A percentile compares a stretch with the other conserved stretches of the same genome.
Evolutionary conservation across 1,140 invertebrate species (phyloP).

Genomic region (Drosophila dunni): DNA sequence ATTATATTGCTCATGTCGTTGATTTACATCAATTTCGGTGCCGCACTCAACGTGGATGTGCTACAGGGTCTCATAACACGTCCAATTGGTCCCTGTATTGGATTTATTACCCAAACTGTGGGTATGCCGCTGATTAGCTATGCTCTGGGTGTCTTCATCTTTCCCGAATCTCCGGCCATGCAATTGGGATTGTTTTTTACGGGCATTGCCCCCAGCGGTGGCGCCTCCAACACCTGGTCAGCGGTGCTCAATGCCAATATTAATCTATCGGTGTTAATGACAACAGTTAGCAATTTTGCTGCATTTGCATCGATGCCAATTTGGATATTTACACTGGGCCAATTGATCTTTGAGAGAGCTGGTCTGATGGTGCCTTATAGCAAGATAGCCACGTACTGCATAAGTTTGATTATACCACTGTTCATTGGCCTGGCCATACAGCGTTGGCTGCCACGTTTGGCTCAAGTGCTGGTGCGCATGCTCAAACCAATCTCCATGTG

Average conservation of each 20-base stretch:
- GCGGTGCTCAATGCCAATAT: conserved; percentile 94
- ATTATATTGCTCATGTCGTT: conserved; percentile 92
- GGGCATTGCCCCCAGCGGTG: conserved; percentile 95
- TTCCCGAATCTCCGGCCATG: conserved; percentile 89
- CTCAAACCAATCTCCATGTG: conserved; percentile 94
- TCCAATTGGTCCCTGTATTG: conserved; percentile 93
- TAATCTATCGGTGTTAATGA: conserved; percentile 96
- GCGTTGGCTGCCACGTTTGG: conserved; percentile 88
- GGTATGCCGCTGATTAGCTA: conserved; percentile 96
- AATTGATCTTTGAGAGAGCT: conserved; percentile 90
- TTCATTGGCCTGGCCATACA: conserved; percentile 92
- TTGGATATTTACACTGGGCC: conserved; percentile 97
- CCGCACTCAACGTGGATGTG: conserved; percentile 92
- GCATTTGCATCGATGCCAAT: conserved; percentile 97
- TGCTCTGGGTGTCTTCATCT: conserved; percentile 89
- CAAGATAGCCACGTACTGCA: conserved; percentile 91
- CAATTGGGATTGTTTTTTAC: conserved; percentile 96
- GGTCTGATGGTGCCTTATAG: conserved; percentile 92
- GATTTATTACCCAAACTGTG: conserved; percentile 93
- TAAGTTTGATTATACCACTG: conserved; percentile 93
- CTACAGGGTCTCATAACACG: conserved; percentile 89
- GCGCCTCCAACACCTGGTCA: conserved; percentile 98
- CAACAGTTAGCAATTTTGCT: conserved; percentile 93
- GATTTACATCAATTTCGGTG: conserved; percentile 97
- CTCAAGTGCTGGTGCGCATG: conserved; percentile 90